phyloP scores from a whole-genome alignment of 2,797 vertebrate species.

The Coccyzus lansbergi region DNA sequence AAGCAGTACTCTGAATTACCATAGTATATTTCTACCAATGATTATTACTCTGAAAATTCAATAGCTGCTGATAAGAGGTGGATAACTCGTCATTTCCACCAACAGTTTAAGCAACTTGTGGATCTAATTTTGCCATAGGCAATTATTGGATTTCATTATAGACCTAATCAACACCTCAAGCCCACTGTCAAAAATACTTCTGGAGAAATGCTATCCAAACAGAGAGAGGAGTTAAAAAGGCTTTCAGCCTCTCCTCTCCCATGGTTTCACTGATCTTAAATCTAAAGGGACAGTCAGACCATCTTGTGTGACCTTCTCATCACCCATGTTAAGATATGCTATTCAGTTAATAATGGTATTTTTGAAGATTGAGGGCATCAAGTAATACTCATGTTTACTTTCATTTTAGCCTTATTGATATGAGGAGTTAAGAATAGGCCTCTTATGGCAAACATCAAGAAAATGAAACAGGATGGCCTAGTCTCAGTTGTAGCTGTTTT shows the following conservation, averaged over 20 bases:
- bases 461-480: background rate
- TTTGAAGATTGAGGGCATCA: background rate
- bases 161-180: background rate
- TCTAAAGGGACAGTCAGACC: background rate
- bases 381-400: background rate
- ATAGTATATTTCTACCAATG: background rate
- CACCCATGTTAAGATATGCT: accelerated
- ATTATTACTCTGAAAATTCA: background rate
- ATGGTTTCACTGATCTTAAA: background rate
- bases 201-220: background rate
- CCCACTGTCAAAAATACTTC: background rate
- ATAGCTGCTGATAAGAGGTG: background rate
- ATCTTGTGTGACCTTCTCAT: background rate
- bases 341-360: accelerated
- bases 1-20: background rate
- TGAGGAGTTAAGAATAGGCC: background rate
- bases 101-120: background rate
- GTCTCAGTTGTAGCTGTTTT: background rate
- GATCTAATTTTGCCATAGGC: background rate
- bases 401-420: background rate
- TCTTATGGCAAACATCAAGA: background rate
- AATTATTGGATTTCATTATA: background rate
- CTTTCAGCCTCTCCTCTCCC: background rate
- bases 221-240: background rate
- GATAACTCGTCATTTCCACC: background rate